Evolutionary conservation across 1,140 invertebrate species (phyloP).

Genomic region (Temnothorax nylanderi): DNA sequence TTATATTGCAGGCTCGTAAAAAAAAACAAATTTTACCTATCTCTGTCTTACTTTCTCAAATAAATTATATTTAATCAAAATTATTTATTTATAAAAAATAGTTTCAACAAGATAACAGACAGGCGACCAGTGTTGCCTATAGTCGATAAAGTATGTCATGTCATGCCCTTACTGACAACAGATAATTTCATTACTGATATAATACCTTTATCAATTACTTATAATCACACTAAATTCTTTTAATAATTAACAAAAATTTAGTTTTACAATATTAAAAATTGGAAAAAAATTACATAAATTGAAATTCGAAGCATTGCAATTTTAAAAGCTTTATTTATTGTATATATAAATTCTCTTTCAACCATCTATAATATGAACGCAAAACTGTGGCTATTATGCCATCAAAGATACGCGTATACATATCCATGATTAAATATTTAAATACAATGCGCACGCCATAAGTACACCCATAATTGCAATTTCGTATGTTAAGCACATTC

Average conservation of each 20-base stretch:
- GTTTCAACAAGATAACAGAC: too few relatives aligned
- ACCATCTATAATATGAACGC: neutral
- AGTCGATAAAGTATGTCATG: too few relatives aligned
- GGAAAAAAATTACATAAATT: too few relatives aligned
- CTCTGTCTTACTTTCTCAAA: neutral
- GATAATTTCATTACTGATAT: too few relatives aligned
- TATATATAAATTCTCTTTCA: neutral
- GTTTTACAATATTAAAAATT: too few relatives aligned
- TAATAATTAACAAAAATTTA: too few relatives aligned
- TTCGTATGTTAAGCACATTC: neutral
- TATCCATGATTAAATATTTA: neutral
- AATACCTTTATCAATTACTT: too few relatives aligned
- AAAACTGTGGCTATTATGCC: neutral
- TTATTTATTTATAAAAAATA: constrained; percentile 7
- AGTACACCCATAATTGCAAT: neutral
- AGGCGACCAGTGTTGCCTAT: too few relatives aligned
- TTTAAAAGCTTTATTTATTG: neutral
- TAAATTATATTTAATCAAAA: constrained; percentile 5
- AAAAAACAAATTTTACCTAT: neutral
- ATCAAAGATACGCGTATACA: neutral
- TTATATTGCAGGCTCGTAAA: neutral
- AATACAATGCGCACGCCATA: neutral
- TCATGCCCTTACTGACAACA: too few relatives aligned
- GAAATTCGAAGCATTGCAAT: neutral
- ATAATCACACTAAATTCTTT: too few relatives aligned